Evolutionary conservation across 1,140 invertebrate genomes (phyloP), one percentile per base, ranked within the genome.

Genomic region (Magallana ariakensis): DNA sequence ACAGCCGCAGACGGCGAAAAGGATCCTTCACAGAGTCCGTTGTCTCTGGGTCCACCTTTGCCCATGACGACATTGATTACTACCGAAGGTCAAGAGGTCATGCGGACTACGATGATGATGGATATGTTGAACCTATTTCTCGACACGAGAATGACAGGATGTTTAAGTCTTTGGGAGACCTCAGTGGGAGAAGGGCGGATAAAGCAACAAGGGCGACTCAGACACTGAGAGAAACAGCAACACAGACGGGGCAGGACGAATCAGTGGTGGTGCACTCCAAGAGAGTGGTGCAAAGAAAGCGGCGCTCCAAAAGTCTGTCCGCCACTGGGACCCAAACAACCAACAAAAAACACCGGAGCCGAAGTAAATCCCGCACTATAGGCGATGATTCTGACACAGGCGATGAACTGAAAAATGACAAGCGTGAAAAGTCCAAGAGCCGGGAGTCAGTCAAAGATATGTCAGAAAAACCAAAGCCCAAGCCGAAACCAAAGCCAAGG

Each of bases 1-100:
- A 93, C 84, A 90, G 90, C n/a, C 87, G 93, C 10, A 80, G 91
- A 16, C 60, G 91, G 19, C 60, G 91, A 3, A 92, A 88, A 58
- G 87, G 89, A 13, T 93, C 92, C 10, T 90, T 90, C 80, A 85
- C 89, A 1, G 91, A 91, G 75, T 93, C 93, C 22, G 86, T 93
- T 16, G 89, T 87, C 0, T 92, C 92, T 1, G 85, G 86, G 15
- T 60, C 84, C 1, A 70, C 83, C n/a, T 90, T 90, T 85, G 88
- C 87, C 9, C 87, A 91, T 58, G 92, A 93, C 89, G 93, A 93
- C 83, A 89, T 93, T 57, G 92, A 92, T 7, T 80, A 87, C 55
- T 87, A 85, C 16, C 82, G 57, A 7, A 33, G 80, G n/a, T 60
- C 87, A 15, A 55, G 82, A 46, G 33, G 58, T 26, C 66, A 87